Evolutionary conservation across 2,888 invertebrate genomes (phyloP).

Genomic region (Watsonalla binaria): DNA sequence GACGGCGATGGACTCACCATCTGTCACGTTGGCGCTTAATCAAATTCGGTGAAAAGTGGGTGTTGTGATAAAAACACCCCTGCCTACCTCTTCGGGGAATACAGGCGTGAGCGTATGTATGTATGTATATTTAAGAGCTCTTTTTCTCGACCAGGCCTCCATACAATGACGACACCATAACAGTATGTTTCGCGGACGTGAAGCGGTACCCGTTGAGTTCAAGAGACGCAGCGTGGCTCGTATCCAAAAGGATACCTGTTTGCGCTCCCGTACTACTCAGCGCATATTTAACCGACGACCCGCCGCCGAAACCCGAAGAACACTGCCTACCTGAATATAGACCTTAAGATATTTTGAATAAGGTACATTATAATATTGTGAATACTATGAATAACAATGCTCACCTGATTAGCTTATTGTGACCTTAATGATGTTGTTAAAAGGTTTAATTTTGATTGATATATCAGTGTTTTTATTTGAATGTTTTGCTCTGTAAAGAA

Average conservation of each 20-base stretch:
- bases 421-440: not conserved
- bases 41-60: no score
- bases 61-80: no score
- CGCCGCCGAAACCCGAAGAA: conserved; percentile 42
- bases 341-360: conserved; percentile 10
- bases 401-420: no score
- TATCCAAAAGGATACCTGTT: conserved; percentile 77
- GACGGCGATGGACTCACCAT: no score
- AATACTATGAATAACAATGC: not conserved
- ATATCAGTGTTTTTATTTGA: no score
- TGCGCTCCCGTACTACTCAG: conserved; percentile 82
- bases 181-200: conserved; percentile 85
- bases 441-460: no score
- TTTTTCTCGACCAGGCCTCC: conserved; percentile 65
- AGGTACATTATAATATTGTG: conserved; percentile 12
- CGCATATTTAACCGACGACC: conserved; percentile 73
- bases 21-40: no score
- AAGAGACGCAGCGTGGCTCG: conserved; percentile 77
- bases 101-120: no score
- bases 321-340: conserved; percentile 57
- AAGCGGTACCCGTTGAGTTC: conserved; percentile 62
- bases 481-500: no score
- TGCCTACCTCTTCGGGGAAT: no score
- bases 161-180: conserved; percentile 77
- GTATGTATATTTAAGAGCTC: no score